Evolutionary conservation across 2,888 invertebrate genomes (phyloP).

Genomic region (Deilephila elpenor): DNA sequence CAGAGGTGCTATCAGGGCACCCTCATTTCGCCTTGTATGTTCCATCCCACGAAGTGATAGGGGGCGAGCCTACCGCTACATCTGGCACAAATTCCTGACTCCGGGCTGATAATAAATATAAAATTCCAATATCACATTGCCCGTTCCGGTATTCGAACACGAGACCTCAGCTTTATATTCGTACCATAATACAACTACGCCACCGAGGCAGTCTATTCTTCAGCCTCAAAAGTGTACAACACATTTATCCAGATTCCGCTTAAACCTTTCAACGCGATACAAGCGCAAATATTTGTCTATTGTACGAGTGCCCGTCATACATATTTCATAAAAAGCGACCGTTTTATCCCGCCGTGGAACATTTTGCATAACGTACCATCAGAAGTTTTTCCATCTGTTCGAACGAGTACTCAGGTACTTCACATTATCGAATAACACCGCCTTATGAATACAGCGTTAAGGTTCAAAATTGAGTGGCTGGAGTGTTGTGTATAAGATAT

Average conservation of each 20-base stretch:
- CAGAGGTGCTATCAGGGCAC: too few species aligned
- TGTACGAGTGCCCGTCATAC: conserved; percentile 9
- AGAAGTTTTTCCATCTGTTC: conserved; percentile 15
- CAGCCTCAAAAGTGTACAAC: too few species aligned
- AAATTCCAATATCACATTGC: too few species aligned
- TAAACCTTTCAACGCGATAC: conserved; percentile 6
- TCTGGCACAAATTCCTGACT: too few species aligned
- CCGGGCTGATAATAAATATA: too few species aligned
- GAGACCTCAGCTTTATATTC: too few species aligned
- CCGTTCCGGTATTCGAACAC: too few species aligned
- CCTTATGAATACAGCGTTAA: background rate
- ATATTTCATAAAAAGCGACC: conserved; percentile 26
- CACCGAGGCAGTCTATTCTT: too few species aligned
- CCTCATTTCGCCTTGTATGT: too few species aligned
- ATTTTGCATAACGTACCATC: conserved; percentile 25
- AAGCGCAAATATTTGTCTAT: conserved; percentile 11
- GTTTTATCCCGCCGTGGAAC: conserved; percentile 14
- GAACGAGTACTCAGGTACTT: background rate
- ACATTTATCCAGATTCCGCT: background rate
- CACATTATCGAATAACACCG: background rate
- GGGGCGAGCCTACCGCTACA: too few species aligned
- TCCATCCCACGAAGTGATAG: too few species aligned
- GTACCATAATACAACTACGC: too few species aligned
- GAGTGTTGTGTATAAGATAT: conserved; percentile 35
- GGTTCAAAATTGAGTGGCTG: background rate